A percentile compares a stretch with the other conserved stretches of the same genome.
Conservation (phyloP, 92 coral and sea anemone genomes). For the Porites divaricata region DNA sequence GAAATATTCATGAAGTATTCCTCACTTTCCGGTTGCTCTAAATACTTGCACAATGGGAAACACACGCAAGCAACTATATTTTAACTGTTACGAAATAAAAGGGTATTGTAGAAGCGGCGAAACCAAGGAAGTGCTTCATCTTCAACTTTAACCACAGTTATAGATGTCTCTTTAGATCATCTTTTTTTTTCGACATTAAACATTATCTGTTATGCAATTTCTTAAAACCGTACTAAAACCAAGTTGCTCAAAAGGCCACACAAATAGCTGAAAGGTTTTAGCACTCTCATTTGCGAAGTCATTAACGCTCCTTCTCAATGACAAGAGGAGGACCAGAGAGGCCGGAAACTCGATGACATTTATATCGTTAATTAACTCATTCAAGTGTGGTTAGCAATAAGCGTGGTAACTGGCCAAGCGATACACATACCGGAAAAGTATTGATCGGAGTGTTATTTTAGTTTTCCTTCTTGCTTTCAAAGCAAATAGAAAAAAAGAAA, state of each 20-base stretch:
- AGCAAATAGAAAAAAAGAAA: conserved; percentile 75
- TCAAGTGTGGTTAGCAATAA: conserved; percentile 71
- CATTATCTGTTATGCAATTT: neutral
- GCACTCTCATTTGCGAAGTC: conserved; percentile 71
- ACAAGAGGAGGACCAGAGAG: conserved; percentile 58
- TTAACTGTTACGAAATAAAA: conserved; percentile 11
- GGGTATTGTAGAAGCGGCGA: conserved; percentile 21
- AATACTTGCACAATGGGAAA: conserved; percentile 46
- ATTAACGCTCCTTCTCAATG: conserved; percentile 52
- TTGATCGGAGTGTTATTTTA: conserved; percentile 77
- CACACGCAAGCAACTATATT: conserved; percentile 50
- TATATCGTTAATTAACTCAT: conserved; percentile 70
- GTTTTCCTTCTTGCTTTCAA: conserved; percentile 71
- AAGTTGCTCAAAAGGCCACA: conserved; percentile 38
- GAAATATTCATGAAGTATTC: conserved; percentile 56
- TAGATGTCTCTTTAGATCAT: neutral
- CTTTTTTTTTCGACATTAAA: neutral
- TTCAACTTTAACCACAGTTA: neutral
- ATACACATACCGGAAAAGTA: conserved; percentile 79
- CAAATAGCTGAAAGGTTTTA: conserved; percentile 39
- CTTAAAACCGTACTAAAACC: conserved; percentile 1
- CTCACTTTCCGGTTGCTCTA: conserved; percentile 48
- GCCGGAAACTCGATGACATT: conserved; percentile 82
- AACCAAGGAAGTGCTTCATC: neutral
- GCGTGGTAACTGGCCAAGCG: conserved; percentile 51